Conservation (phyloP, 2,113 vertebrate genomes). For the Anhinga anhinga region DNA sequence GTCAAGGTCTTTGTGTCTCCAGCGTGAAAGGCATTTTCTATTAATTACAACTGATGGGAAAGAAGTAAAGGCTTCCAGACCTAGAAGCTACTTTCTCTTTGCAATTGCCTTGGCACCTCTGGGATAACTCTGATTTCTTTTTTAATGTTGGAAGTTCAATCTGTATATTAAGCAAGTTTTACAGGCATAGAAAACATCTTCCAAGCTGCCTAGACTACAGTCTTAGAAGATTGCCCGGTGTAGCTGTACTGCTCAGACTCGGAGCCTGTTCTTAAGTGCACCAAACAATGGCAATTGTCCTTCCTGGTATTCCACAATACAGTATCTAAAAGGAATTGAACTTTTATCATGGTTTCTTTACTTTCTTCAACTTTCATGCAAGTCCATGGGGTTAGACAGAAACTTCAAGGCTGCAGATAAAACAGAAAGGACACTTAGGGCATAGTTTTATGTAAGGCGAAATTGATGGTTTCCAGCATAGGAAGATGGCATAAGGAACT, state of each 20-base stretch:
- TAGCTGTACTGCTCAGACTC: background rate
- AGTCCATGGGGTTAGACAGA: background rate
- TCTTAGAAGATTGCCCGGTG: background rate
- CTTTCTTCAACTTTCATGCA: background rate
- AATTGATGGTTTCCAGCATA: background rate
- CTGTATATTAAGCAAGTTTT: background rate
- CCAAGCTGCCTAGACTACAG: background rate
- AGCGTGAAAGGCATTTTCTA: background rate
- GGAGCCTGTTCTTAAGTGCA: background rate
- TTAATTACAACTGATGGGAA: background rate
- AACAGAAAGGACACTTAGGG: background rate
- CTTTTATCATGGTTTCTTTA: background rate
- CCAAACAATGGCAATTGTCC: background rate
- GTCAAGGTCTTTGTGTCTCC: background rate
- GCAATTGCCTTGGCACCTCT: background rate
- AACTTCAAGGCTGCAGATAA: background rate
- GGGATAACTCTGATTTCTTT: background rate
- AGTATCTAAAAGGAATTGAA: background rate
- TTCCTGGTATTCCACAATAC: background rate
- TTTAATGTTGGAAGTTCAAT: background rate
- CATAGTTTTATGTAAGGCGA: background rate
- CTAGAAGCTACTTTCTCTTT: background rate
- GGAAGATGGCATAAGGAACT: background rate
- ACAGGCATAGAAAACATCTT: background rate
- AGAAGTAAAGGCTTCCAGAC: background rate